A percentile compares a stretch with the other conserved stretches of the same genome.
Evolutionary conservation across 1,140 invertebrate species (phyloP).

Genomic region (Pogonus chalceus): DNA sequence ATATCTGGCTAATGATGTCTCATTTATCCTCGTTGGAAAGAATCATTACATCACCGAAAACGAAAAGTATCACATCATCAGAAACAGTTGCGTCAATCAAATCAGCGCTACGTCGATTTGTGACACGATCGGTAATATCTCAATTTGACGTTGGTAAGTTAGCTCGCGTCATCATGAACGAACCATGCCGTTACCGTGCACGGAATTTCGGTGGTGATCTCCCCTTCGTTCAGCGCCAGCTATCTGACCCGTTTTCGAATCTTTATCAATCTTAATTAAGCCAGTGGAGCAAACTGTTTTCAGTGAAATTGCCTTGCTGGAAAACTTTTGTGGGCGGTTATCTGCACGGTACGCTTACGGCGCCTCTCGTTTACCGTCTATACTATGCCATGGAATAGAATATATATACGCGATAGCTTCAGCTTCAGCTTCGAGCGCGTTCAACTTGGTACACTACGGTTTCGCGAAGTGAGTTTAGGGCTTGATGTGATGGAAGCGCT

Average conservation of each 20-base stretch:
- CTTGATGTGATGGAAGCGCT: no score
- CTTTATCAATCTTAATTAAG: conserved; percentile 35
- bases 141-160: neutral
- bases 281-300: conserved; percentile 27
- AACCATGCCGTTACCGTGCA: neutral
- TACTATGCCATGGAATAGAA: no score
- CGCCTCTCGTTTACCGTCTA: neutral
- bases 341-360: neutral
- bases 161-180: conserved; percentile 3
- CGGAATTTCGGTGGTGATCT: neutral
- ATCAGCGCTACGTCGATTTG: neutral
- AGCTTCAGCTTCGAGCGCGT: no score
- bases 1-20: no score
- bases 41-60: no score
- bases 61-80: no score
- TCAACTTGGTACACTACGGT: no score
- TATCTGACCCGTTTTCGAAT: conserved; percentile 7
- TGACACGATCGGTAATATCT: conserved; percentile 3
- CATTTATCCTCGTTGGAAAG: no score
- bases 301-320: conserved; percentile 28
- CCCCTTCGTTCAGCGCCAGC: neutral
- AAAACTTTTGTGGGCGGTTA: conserved; percentile 24
- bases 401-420: no score
- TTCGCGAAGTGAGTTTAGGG: no score
- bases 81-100: neutral